These are phyloP conservation scores for Antheraea yamamai DNA, from an alignment of 2,888 invertebrate genomes.

Conservation along the genomic window DNA sequence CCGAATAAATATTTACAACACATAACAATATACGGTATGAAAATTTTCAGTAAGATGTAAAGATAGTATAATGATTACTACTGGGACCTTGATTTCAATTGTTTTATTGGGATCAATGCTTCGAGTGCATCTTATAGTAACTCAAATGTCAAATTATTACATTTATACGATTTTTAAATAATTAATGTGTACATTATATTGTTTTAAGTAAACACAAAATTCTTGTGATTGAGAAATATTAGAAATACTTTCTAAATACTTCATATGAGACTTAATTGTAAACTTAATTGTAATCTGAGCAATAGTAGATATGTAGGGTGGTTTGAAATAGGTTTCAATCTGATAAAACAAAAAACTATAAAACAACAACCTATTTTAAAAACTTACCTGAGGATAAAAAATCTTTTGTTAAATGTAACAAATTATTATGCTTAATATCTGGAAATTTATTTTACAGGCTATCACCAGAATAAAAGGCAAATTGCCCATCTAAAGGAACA, in stretches of 20 bases:
- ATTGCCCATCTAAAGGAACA: neutral
- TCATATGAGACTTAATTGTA: no score
- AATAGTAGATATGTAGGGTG: no score
- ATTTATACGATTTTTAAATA: neutral
- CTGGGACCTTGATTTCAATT: neutral
- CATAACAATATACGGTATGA: neutral
- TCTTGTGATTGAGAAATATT: no score
- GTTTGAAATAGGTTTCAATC: neutral
- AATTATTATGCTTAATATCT: neutral
- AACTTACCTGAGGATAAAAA: neutral
- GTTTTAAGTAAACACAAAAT: neutral
- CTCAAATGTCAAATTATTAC: neutral
- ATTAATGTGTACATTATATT: neutral
- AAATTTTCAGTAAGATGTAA: neutral
- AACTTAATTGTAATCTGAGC: no score
- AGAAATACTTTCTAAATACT: no score
- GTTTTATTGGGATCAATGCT: neutral
- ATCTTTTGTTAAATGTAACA: neutral
- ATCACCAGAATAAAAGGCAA: constrained; percentile 1
- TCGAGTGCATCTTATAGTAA: neutral
- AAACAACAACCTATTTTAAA: neutral
- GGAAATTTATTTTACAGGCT: neutral
- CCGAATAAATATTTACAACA: no score
- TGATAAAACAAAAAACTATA: neutral
- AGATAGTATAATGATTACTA: neutral